Percentiles rank a stretch among this genome's conserved stretches.
phyloP scores from a whole-genome alignment of 92 coral and sea anemone species.

The Epizoanthus fatuus region DNA sequence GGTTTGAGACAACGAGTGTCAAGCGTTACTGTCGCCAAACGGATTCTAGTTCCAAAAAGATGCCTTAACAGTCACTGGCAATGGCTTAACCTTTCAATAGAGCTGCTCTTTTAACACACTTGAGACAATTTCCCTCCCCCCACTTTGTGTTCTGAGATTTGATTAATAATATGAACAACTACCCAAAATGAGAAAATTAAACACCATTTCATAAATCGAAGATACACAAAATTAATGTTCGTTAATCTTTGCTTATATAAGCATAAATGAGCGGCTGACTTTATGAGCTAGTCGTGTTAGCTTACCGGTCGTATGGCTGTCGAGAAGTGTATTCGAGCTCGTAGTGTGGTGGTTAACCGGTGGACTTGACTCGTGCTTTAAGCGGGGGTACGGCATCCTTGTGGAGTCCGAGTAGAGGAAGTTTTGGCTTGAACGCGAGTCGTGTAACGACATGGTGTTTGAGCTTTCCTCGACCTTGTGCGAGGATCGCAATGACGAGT shows the following conservation, averaged over 20 bases:
- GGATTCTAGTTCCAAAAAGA: constrained; percentile 63
- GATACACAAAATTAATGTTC: constrained; percentile 79
- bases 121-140: constrained; percentile 99
- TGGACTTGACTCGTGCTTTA: constrained; percentile 85
- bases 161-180: constrained; percentile 93
- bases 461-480: constrained; percentile 91
- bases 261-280: constrained; percentile 32
- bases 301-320: constrained; percentile 85
- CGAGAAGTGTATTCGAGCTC: constrained; percentile 88
- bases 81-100: constrained; percentile 99
- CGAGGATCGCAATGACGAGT: constrained; percentile 66
- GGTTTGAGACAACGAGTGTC: constrained; percentile 14
- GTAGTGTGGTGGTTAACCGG: constrained; percentile 71
- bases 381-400: constrained; percentile 82
- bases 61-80: constrained; percentile 88
- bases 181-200: constrained; percentile 88
- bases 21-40: constrained; percentile 41
- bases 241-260: constrained; percentile 47
- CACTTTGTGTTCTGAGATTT: constrained; percentile 95
- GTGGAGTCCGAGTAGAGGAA: constrained; percentile 87
- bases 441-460: constrained; percentile 91
- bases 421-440: constrained; percentile 64
- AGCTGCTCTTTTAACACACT: constrained; percentile 96
- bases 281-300: constrained; percentile 44
- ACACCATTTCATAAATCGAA: constrained; percentile 79